These are phyloP conservation scores for Sebastes hubbsi DNA, from an alignment of 2,797 vertebrate genomes.

Conservation along the genomic window DNA sequence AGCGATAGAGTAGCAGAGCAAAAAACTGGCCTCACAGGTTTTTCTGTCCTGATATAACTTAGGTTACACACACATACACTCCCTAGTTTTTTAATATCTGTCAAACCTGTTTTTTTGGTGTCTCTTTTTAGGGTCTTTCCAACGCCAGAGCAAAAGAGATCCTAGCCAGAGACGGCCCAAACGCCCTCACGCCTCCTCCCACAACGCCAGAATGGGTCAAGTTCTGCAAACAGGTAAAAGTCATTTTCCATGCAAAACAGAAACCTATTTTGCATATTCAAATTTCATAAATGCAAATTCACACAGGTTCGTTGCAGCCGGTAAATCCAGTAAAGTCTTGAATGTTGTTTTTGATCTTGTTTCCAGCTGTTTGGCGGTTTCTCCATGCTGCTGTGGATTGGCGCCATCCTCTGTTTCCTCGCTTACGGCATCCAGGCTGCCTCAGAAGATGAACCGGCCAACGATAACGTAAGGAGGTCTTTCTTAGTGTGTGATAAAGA, in stretches of 20 bases:
- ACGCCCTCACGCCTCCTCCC: constrained; percentile 93
- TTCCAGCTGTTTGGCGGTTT: constrained; percentile 93
- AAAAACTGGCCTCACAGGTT: constrained; percentile 21
- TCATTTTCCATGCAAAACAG: not conserved
- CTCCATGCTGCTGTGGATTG: constrained; percentile 96
- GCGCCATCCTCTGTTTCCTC: constrained; percentile 93
- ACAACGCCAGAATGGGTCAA: constrained; percentile 98
- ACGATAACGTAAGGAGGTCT: constrained; percentile 85
- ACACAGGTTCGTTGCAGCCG: not conserved
- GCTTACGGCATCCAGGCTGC: constrained; percentile 89
- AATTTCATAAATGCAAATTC: not conserved
- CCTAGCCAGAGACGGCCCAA: constrained; percentile 92
- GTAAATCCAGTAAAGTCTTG: not conserved
- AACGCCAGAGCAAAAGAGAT: constrained; percentile 89
- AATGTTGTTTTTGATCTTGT: not conserved
- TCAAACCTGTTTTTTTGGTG: not conserved
- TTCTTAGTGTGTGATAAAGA: not conserved
- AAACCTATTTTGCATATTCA: constrained; percentile 13
- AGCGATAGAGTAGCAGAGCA: not conserved
- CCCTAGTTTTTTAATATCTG: not conserved
- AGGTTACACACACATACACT: not conserved
- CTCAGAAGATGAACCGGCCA: constrained; percentile 85
- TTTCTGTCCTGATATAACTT: not conserved
- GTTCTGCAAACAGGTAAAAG: constrained; percentile 88
- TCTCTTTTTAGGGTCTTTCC: constrained; percentile 86